Conservation (phyloP, 2,113 vertebrate genomes). For the Vidua chalybeata region DNA sequence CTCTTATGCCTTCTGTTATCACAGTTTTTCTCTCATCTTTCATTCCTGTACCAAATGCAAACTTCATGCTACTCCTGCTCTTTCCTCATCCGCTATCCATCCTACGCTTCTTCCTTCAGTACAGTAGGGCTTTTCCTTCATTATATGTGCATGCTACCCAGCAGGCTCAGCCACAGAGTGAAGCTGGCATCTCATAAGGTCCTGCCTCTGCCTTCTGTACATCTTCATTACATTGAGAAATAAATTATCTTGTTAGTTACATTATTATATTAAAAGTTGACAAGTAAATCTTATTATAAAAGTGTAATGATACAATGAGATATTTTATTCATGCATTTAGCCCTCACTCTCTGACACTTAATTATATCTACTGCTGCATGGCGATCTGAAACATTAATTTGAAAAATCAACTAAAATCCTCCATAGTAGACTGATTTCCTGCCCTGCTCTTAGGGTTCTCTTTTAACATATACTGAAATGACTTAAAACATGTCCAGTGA, state of each 20-base stretch:
- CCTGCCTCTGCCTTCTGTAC: conserved; percentile 18
- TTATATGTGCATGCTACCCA: not conserved
- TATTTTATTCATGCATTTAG: conserved; percentile 45
- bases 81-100: not conserved
- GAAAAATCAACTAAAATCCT: conserved; percentile 44
- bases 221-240: conserved; percentile 46
- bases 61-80: not conserved
- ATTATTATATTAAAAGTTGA: conserved; percentile 64
- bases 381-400: conserved; percentile 61
- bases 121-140: not conserved
- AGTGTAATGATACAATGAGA: conserved; percentile 64
- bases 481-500: not conserved
- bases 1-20: conserved; percentile 34
- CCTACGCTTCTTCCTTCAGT: not conserved
- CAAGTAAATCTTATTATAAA: conserved; percentile 71
- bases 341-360: conserved; percentile 57
- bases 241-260: conserved; percentile 65
- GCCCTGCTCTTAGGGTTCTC: not conserved
- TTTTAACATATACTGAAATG: conserved; percentile 7
- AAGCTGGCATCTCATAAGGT: conserved; percentile 44
- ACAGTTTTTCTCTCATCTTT: conserved; percentile 29
- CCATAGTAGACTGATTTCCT: not conserved
- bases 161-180: not conserved
- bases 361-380: conserved; percentile 47
- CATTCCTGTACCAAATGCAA: not conserved